Percentiles rank a stretch among this genome's conserved stretches.
These are phyloP conservation scores for Drosophila setosimentum DNA, from an alignment of 2,888 invertebrate genomes.

Conservation along the genomic window DNA sequence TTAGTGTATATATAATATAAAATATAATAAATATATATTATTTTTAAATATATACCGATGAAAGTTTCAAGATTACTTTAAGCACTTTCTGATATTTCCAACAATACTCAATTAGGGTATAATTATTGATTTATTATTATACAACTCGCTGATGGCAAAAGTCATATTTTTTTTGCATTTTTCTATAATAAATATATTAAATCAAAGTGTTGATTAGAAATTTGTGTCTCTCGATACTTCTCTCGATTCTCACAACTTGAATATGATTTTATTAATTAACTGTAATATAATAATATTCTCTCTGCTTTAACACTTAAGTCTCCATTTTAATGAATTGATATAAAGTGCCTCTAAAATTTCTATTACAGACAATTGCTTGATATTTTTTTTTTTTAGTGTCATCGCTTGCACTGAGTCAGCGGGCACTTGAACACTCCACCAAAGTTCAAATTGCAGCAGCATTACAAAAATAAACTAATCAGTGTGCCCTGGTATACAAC, in stretches of 20 bases:
- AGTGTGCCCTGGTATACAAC: slow-evolving; percentile 30
- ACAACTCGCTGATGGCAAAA: not conserved
- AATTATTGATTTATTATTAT: not conserved
- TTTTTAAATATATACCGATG: not conserved
- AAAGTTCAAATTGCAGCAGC: slow-evolving; percentile 62
- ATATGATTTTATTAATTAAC: not conserved
- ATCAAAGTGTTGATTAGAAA: not conserved
- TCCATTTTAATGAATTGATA: not conserved
- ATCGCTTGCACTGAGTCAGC: slow-evolving; percentile 45
- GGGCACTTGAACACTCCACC: slow-evolving; percentile 33
- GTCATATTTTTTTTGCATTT: not conserved
- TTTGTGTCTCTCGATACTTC: not conserved
- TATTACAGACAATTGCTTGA: not conserved
- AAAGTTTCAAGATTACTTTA: not conserved
- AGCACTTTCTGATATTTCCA: not conserved
- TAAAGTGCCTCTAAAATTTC: not conserved
- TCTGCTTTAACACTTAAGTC: not conserved
- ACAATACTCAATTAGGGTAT: not conserved
- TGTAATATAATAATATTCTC: not conserved
- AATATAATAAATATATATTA: not conserved
- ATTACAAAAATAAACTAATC: slow-evolving; percentile 69
- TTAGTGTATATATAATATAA: not conserved
- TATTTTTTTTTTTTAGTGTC: slow-evolving; percentile 29
- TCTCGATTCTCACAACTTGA: not conserved
- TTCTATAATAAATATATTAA: not conserved